These are phyloP conservation scores for Loris lydekkerianus DNA, from an alignment of 2,797 vertebrate genomes.

Conservation along the genomic window DNA sequence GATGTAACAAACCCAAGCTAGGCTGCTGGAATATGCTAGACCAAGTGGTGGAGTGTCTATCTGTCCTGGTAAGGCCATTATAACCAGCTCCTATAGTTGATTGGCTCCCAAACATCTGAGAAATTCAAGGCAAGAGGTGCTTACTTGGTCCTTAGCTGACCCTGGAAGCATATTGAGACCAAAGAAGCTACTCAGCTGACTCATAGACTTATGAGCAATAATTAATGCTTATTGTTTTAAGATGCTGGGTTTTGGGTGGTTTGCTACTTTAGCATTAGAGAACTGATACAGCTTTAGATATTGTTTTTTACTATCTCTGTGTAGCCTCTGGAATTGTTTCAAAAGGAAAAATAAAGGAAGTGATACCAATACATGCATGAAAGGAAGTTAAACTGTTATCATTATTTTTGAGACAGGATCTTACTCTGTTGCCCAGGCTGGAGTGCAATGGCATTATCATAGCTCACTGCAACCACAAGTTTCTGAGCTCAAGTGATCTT, in stretches of 20 bases:
- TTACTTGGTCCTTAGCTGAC: not conserved
- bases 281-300: not conserved
- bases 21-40: not conserved
- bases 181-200: not conserved
- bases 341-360: constrained; percentile 38
- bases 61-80: not conserved
- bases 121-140: not conserved
- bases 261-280: not conserved
- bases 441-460: not conserved
- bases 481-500: not conserved
- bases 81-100: not conserved
- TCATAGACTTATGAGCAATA: not conserved
- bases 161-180: not conserved
- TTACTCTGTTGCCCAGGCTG: not conserved
- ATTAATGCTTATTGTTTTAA: not conserved
- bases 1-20: not conserved
- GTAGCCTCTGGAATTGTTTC: not conserved
- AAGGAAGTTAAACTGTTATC: not conserved
- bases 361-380: not conserved
- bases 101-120: not conserved
- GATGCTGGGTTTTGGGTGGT: not conserved
- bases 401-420: not conserved
- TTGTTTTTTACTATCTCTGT: constrained; percentile 10
- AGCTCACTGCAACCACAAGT: not conserved
- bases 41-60: not conserved